Conservation (phyloP, 1,140 invertebrate genomes). For the Brachionus koreanus region DNA sequence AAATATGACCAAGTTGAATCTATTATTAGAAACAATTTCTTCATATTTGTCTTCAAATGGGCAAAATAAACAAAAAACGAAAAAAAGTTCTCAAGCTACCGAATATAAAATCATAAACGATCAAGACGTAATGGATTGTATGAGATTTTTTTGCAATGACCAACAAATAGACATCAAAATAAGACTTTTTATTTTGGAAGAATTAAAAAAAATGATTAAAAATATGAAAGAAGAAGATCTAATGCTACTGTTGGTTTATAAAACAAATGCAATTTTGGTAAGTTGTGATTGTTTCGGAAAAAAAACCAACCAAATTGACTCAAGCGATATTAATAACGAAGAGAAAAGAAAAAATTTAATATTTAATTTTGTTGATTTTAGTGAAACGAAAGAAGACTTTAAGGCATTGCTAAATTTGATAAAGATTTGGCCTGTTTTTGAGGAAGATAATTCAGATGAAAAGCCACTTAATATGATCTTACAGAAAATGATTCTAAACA, state of each 20-base stretch:
- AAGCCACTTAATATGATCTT: conserved; percentile 5
- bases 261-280: conserved; percentile 33
- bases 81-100: background rate
- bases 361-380: background rate
- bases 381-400: background rate
- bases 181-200: conserved; percentile 22
- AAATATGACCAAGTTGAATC: background rate
- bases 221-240: conserved; percentile 41
- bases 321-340: background rate
- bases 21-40: conserved; percentile 12
- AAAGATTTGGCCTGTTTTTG: conserved; percentile 35
- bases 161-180: conserved; percentile 34
- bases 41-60: conserved; percentile 15
- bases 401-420: background rate
- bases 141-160: conserved; percentile 40
- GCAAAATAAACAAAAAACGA: background rate
- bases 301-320: background rate
- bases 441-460: background rate
- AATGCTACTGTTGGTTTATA: conserved; percentile 23
- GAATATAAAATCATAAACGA: conserved; percentile 8
- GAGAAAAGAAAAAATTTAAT: conserved; percentile 3
- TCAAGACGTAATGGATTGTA: conserved; percentile 34
- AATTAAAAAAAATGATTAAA: conserved; percentile 34
- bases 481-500: background rate
- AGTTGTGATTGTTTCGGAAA: conserved; percentile 27